Percentiles rank a stretch among this genome's conserved stretches.
These are phyloP conservation scores for Alectura lathami DNA, from an alignment of 2,113 vertebrate species.

Conservation along the genomic window DNA sequence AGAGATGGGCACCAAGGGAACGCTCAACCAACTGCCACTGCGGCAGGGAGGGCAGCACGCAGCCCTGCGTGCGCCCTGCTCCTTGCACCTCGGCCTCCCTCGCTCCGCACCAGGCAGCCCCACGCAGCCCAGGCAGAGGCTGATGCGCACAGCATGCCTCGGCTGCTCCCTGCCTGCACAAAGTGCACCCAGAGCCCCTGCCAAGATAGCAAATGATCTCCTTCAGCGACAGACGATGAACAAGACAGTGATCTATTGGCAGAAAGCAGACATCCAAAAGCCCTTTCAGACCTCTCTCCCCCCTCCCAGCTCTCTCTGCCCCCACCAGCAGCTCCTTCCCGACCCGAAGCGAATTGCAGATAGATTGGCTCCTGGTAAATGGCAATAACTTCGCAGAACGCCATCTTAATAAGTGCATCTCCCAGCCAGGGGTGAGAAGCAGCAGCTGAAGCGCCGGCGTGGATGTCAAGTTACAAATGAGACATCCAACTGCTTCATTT, in stretches of 20 bases:
- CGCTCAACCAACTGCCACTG: rapidly evolving
- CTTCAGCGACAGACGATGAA: rapidly evolving
- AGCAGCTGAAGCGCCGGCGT: slow-evolving; percentile 20
- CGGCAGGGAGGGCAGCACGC: rapidly evolving
- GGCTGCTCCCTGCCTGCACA: rapidly evolving
- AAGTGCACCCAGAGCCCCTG: rapidly evolving
- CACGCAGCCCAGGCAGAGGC: neutral
- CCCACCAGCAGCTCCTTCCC: neutral
- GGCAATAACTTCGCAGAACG: slow-evolving; percentile 25
- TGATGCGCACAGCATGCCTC: rapidly evolving
- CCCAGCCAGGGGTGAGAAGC: slow-evolving; percentile 36
- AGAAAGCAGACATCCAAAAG: neutral
- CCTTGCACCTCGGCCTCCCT: rapidly evolving
- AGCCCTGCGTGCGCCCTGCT: rapidly evolving
- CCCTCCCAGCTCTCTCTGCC: neutral
- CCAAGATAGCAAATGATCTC: rapidly evolving
- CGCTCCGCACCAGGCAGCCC: rapidly evolving
- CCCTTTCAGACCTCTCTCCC: neutral
- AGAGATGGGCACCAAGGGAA: rapidly evolving
- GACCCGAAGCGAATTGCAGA: neutral
- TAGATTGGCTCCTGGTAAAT: neutral
- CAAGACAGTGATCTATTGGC: rapidly evolving
- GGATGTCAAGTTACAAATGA: slow-evolving; percentile 63
- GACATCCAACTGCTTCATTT: slow-evolving; percentile 65
- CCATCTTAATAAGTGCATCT: slow-evolving; percentile 48